Evolutionary conservation across 64 coral and sea anemone genomes (phyloP), one percentile per base, ranked within the genome.

Genomic region (Cladopsammia gracilis): DNA sequence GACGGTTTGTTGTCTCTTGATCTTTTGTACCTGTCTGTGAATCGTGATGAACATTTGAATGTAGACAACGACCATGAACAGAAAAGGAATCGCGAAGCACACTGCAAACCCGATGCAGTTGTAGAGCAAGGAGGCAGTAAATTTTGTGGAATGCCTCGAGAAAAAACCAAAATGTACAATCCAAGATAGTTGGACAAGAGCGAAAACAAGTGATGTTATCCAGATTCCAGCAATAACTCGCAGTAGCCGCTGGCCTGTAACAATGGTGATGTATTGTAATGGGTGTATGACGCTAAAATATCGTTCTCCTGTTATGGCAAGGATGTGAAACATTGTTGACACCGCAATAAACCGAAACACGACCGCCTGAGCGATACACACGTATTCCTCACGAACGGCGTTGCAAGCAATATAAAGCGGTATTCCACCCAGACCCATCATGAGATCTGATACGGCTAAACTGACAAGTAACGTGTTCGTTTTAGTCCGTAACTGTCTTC

Each of bases 241-340:
- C 10, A 60, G 48, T 50, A 96, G 86, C 42, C 84, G 84, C 26
- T 77, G 65, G 34, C 90, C 71, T 54, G 81, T 96, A 13, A 96
- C 83, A 25, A 88, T 70, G 13, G 53, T 73, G 42, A 96, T 58
- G 44, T 96, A 96, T 8, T 72, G 58, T 19, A 96, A 11, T 10
- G 94, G 94, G 45, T 96, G 85, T 3, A 92, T 75, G 67, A 96
- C 80, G 2, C 82, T 92, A 46, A 96, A 72, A 25, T 96, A 96
- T 45, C 94, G 62, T 20, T 96, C 94, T 25, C 87, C 89, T 52
- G 94, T 96, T 20, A 96, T 87, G 24, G 80, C 89, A 46, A 96
- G 71, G 46, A 96, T 96, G 16, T 96, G 94, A 57, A 87, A 92
- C 83, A 96, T 96, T 52, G 94, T 96, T 12, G 94, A 96, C 7